Evolutionary conservation across 1,140 invertebrate species (phyloP), one percentile per base, ranked within the genome.

Genomic region (Nylanderia fulva): DNA sequence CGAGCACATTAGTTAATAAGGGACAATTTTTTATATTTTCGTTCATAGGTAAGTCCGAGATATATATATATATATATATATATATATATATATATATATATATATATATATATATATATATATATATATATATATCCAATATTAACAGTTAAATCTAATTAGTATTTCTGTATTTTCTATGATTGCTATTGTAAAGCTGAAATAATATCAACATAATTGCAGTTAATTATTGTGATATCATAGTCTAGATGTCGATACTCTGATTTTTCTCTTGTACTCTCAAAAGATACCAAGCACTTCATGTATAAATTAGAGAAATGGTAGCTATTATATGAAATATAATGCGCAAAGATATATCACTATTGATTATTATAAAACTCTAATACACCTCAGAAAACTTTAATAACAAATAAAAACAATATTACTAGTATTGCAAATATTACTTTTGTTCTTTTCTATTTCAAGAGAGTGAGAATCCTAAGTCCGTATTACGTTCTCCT

Each of bases 11-110:
- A 90, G 61, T 39, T n/a, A 89, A 88, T 93, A 93, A 94, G 90
- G 74, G 76, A 91, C 64, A 83, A 85, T 92, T 92, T 93, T 93
- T 93, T 93, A 92, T 93, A 92, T 92, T 93, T 93, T 89, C 80
- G 90, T 92, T 92, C 90, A 91, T 87, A 90, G 83, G 13, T 82
- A 82, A 82, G 77, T 58, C 66, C 77, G 71, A 71, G 21, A 85
- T n/a, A n/a, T n/a, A n/a, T n/a, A n/a, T n/a, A n/a, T n/a, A n/a
- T n/a, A n/a, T n/a, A n/a, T n/a, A n/a, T n/a, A n/a, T n/a, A n/a
- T n/a, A n/a, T n/a, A n/a, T n/a, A n/a, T n/a, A n/a, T n/a, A n/a
- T n/a, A n/a, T n/a, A n/a, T n/a, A n/a, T n/a, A n/a, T n/a, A n/a
- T n/a, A n/a, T n/a, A n/a, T n/a, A n/a, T n/a, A n/a, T n/a, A n/a